Conservation (phyloP, 2,888 invertebrate species). For the Tineola bisselliella region DNA sequence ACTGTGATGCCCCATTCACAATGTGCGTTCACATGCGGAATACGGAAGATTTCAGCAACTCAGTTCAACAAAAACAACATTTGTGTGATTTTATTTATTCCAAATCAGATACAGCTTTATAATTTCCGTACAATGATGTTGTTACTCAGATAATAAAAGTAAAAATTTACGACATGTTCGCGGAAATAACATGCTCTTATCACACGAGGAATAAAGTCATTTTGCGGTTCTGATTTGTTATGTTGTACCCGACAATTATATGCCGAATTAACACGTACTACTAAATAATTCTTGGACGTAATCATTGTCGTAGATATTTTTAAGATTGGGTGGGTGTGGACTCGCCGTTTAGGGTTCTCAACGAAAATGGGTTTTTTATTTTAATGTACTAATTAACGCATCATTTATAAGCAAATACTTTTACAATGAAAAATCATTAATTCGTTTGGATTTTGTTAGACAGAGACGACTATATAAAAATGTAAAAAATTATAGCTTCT, state of each 20-base stretch:
- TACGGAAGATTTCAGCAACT: too few species aligned
- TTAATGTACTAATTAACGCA: too few species aligned
- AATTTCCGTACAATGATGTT: not conserved
- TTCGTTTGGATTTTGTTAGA: too few species aligned
- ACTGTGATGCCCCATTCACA: too few species aligned
- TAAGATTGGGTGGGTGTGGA: not conserved
- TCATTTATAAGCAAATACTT: too few species aligned
- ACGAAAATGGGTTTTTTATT: not conserved
- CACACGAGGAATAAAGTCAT: not conserved
- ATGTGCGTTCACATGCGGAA: too few species aligned
- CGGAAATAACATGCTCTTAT: not conserved
- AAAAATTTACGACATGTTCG: not conserved
- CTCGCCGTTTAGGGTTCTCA: not conserved
- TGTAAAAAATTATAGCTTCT: too few species aligned
- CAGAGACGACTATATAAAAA: too few species aligned
- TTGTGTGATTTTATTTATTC: too few species aligned
- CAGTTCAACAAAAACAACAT: too few species aligned
- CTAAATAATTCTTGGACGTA: not conserved
- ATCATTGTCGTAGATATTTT: not conserved
- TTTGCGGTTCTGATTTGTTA: not conserved
- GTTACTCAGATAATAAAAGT: not conserved
- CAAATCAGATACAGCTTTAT: not conserved
- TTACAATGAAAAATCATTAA: too few species aligned
- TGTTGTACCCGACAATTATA: not conserved
- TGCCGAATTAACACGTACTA: not conserved